Base-by-base conservation (phyloP, 2,797 vertebrate species). In the Pseudomugil gertrudae region DNA sequence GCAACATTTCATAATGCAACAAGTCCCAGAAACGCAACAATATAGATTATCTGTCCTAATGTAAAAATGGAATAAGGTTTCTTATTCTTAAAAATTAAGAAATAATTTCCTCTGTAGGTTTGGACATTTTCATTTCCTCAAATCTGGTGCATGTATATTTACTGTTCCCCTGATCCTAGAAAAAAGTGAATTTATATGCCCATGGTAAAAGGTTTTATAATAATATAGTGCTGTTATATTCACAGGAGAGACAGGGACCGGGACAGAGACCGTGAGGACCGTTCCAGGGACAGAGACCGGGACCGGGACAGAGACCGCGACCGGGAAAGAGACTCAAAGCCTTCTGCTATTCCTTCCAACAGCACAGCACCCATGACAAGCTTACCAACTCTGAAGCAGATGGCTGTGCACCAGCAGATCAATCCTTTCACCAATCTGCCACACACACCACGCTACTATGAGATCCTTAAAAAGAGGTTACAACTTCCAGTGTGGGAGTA, bases 401-500 rank as follows among this genome's bases (percentile, higher is more conserved):
- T 96, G 70, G 80, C 89, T 17, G 89, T 96, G 87, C 93, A 97
- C 56, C 96, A 97, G 85, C 97, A 99, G 92, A 94, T 98, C 74
- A 99, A 99, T 84, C 98, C 98, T 4, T 99, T 98, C 86, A 99
- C 98, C 88, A 99, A 98, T 83, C 90, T 99, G 47, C 98, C 98
- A 1, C 98, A 99, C 87, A 99, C 98, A 0, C 97, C 97, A 0
- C 96, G 98, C 38, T 99, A 94, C 72, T 98, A 98, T 9, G 97
- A 99, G 67, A 99, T 99, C 89, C 90, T 99, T 62, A 99, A 98
- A 90, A 99, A 99, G 79, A 93, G 98, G 69, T 93, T 99, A 68
- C 96, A 95, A 2, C 95, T 99, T 80, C 98, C 98, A 19, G 98
- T 99, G 57, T 99, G 97, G 97, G 98, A 99, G 87, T 99, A 99